A percentile compares a stretch with the other conserved stretches of the same genome.
These are phyloP conservation scores for Diplodus puntazzo DNA, from an alignment of 2,797 vertebrate species.

Conservation along the genomic window DNA sequence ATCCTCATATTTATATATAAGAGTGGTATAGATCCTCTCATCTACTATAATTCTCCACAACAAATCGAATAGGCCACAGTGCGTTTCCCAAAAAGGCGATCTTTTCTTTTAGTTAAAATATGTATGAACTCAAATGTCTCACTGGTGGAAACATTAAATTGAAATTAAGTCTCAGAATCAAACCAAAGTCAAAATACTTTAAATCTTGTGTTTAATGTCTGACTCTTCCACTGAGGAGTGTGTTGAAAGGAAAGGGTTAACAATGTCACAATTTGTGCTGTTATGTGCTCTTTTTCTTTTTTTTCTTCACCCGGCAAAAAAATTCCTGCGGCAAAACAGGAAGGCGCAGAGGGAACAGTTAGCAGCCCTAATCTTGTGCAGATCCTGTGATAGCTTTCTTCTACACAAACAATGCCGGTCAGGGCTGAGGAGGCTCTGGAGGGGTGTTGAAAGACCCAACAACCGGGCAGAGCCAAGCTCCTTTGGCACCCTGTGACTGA, in stretches of 20 bases:
- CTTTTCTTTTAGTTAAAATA: conserved; percentile 8
- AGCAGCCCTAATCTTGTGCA: conserved; percentile 89
- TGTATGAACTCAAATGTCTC: not conserved
- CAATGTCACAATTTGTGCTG: conserved; percentile 49
- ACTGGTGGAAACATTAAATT: not conserved
- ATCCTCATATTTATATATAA: not conserved
- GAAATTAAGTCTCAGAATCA: not conserved
- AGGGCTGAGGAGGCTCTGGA: conserved; percentile 58
- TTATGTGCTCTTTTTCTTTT: conserved; percentile 57
- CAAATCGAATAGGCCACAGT: too few species aligned
- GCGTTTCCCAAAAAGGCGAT: not conserved
- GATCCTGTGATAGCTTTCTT: conserved; percentile 87
- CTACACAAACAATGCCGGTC: conserved; percentile 78
- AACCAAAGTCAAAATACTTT: not conserved
- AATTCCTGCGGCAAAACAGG: conserved; percentile 91
- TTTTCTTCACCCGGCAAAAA: conserved; percentile 84
- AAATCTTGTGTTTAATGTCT: not conserved
- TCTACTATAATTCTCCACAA: too few species aligned
- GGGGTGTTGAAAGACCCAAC: conserved; percentile 65
- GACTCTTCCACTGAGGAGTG: not conserved
- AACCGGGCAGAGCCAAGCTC: conserved; percentile 55
- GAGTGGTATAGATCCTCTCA: not conserved
- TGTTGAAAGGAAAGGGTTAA: conserved; percentile 74
- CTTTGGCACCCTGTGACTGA: conserved; percentile 52
- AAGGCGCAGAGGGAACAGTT: conserved; percentile 89